Evolutionary conservation across 2,797 vertebrate genomes (phyloP).

Genomic region (Myoxocephalus aenaeus): DNA sequence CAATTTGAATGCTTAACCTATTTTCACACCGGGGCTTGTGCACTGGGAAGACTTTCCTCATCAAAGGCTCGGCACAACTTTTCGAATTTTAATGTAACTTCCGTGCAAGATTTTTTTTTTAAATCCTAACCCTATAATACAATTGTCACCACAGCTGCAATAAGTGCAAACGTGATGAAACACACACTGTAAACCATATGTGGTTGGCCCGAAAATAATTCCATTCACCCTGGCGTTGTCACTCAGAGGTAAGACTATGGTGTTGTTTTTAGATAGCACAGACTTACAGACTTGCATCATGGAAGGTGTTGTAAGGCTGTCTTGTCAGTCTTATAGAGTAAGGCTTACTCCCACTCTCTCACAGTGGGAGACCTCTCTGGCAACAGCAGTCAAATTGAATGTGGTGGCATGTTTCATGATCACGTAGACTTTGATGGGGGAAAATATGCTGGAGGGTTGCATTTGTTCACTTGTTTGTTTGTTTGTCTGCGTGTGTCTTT

Average conservation of each 20-base stretch:
- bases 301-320: slow-evolving; percentile 62
- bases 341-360: slow-evolving; percentile 56
- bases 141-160: slow-evolving; percentile 23
- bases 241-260: slow-evolving; percentile 22
- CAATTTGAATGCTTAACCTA: slow-evolving; percentile 67
- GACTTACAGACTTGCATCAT: slow-evolving; percentile 60
- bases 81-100: slow-evolving; percentile 36
- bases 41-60: slow-evolving; percentile 40
- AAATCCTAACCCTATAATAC: slow-evolving; percentile 24
- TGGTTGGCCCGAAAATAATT: slow-evolving; percentile 34
- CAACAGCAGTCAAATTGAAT: slow-evolving; percentile 51
- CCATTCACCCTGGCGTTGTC: slow-evolving; percentile 38
- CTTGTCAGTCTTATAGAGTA: slow-evolving; percentile 59
- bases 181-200: slow-evolving; percentile 13
- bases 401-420: slow-evolving; percentile 57
- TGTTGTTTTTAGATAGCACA: slow-evolving; percentile 47
- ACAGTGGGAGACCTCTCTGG: slow-evolving; percentile 58
- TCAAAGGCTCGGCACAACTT: slow-evolving; percentile 43
- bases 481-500: not conserved
- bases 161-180: slow-evolving; percentile 42
- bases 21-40: slow-evolving; percentile 56
- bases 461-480: slow-evolving; percentile 51
- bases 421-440: slow-evolving; percentile 57
- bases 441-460: slow-evolving; percentile 54
- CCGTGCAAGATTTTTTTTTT: slow-evolving; percentile 4